Percentiles rank a stretch among this genome's conserved stretches.
Evolutionary conservation across 1,140 invertebrate species (phyloP).

Genomic region (Lethrus apterus): DNA sequence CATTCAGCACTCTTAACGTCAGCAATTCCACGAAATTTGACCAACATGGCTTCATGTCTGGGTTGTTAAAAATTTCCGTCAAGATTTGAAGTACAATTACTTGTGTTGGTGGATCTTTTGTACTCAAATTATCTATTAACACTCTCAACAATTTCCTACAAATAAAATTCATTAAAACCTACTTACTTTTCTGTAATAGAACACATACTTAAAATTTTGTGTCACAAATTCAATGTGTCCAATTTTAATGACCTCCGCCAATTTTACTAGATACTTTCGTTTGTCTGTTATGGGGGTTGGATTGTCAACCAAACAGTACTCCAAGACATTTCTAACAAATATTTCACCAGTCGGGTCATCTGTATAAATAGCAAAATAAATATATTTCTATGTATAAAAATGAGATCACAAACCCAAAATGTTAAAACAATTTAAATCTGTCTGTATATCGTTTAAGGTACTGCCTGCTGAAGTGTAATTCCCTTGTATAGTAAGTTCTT

Average conservation of each 20-base stretch:
- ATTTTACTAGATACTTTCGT: slow-evolving; percentile 35
- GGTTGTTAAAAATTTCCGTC: slow-evolving; percentile 71
- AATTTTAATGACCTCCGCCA: slow-evolving; percentile 42
- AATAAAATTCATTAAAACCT: slow-evolving; percentile 23
- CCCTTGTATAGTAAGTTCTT: slow-evolving; percentile 39
- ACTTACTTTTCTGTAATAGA: slow-evolving; percentile 7
- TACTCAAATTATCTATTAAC: slow-evolving; percentile 63
- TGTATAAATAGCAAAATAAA: slow-evolving; percentile 21
- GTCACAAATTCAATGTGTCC: slow-evolving; percentile 44
- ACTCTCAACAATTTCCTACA: slow-evolving; percentile 63
- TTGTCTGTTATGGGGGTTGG: slow-evolving; percentile 35
- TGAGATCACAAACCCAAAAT: slow-evolving; percentile 25
- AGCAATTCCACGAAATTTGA: slow-evolving; percentile 81
- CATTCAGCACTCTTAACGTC: slow-evolving; percentile 77
- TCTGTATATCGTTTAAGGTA: slow-evolving; percentile 32
- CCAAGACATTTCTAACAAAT: slow-evolving; percentile 38
- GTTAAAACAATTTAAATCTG: slow-evolving; percentile 36
- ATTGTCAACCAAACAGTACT: slow-evolving; percentile 35
- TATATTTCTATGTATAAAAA: slow-evolving; percentile 1
- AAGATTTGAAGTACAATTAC: slow-evolving; percentile 69
- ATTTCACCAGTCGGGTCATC: slow-evolving; percentile 41
- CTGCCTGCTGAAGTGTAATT: slow-evolving; percentile 24
- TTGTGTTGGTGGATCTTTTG: slow-evolving; percentile 58
- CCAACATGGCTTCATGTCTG: slow-evolving; percentile 68
- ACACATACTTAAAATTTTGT: slow-evolving; percentile 49